Evolutionary conservation across 2,888 invertebrate genomes (phyloP).

Genomic region (Coelogynopora nodosa): DNA sequence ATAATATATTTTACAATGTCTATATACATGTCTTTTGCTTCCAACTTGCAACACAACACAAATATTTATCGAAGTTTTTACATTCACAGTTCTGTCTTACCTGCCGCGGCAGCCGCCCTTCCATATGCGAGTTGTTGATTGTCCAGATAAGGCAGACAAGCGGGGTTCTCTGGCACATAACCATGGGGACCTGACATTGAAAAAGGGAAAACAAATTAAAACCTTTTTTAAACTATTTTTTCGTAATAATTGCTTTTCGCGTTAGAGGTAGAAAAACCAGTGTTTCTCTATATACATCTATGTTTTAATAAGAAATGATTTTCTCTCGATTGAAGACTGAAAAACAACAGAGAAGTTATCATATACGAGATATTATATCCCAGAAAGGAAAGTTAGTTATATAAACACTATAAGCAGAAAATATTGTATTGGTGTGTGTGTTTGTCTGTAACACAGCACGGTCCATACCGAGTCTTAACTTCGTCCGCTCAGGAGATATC

Average conservation of each 20-base stretch:
- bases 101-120: slow-evolving; percentile 16
- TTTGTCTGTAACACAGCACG: too few species aligned
- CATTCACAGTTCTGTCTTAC: neutral
- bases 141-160: slow-evolving; percentile 38
- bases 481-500: neutral
- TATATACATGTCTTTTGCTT: neutral
- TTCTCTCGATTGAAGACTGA: too few species aligned
- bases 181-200: slow-evolving; percentile 37
- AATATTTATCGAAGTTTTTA: neutral
- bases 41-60: neutral
- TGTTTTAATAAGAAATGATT: too few species aligned
- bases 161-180: slow-evolving; percentile 26
- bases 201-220: neutral
- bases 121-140: slow-evolving; percentile 39
- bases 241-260: neutral
- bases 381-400: too few species aligned
- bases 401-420: too few species aligned
- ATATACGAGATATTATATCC: too few species aligned
- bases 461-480: neutral
- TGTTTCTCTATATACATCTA: too few species aligned
- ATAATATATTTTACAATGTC: neutral
- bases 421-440: too few species aligned
- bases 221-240: neutral
- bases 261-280: too few species aligned
- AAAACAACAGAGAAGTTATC: too few species aligned